These are phyloP conservation scores for Urophycis tenuis DNA, from an alignment of 2,797 vertebrate species.

Conservation along the genomic window DNA sequence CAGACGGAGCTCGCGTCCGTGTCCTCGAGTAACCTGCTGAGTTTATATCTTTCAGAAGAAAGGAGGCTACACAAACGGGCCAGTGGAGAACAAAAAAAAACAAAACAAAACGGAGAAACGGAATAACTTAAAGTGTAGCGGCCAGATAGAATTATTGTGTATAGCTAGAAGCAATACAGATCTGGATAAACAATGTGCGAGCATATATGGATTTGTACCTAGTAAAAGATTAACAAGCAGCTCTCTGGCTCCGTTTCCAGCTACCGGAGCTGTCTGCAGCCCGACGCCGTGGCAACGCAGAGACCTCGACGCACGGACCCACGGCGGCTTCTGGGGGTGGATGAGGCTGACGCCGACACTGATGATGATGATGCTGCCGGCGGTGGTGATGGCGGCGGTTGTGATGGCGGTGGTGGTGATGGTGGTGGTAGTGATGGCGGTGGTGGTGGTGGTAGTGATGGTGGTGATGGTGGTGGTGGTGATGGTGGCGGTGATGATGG, in stretches of 20 bases:
- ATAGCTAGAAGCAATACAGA: neutral
- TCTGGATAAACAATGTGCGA: neutral
- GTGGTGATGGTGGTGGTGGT: too few relatives aligned
- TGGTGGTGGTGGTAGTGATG: too few relatives aligned
- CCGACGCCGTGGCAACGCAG: neutral
- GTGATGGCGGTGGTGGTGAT: too few relatives aligned
- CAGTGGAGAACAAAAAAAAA: neutral
- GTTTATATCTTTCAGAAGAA: neutral
- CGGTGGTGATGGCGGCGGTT: too few relatives aligned
- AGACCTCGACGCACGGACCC: neutral
- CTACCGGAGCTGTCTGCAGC: neutral
- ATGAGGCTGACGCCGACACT: too few relatives aligned
- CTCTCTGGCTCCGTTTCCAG: neutral
- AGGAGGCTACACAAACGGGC: neutral
- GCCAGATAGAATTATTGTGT: neutral
- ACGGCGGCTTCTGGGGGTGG: neutral
- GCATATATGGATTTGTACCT: neutral
- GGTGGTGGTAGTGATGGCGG: too few relatives aligned
- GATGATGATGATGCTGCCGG: too few relatives aligned
- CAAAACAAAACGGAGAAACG: neutral
- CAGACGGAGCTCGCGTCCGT: neutral
- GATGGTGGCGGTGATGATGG: too few relatives aligned
- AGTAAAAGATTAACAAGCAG: neutral
- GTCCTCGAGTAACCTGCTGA: neutral
- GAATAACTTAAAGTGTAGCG: neutral